Evolutionary conservation across 2,797 vertebrate species (phyloP), one percentile per base, ranked within the genome.

Genomic region (Urosaurus nigricauda): DNA sequence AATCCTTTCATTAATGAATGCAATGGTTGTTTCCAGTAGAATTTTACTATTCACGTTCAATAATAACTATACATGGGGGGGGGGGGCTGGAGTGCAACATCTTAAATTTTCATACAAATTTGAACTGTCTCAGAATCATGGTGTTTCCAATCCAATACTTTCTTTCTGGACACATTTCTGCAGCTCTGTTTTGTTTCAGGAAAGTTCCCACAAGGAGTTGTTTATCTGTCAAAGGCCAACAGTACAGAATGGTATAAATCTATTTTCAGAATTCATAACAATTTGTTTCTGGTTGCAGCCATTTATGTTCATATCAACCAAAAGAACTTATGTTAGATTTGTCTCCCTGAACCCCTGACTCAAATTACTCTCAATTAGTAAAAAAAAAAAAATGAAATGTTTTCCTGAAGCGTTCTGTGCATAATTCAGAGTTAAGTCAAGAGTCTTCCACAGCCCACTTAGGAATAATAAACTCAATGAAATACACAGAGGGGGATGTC

Each of bases 341-440:
- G 90, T 78, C 26, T 87, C 87, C 89, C 53, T 47, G 88, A 88
- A 90, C 58, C 86, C 35, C 43, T 78, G 51, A 88, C 91, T 83
- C 40, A 80, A 21, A 88, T 93, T 5, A 0, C 86, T 91, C 60
- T 21, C 84, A 92, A 84, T 37, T 82, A 88, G 68, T 81, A 89
- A 12, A 91, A 90, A 89, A 83, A 85, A 7, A 90, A 92, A 88
- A 80, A 51, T 51, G 79, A 80, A 0, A 0, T 1, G 17, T 0
- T 90, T 94, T 92, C 89, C 88, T 88, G 84, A 92, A 73, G 83
- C 84, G 94, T 95, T 93, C 88, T 90, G 77, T 19, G 86, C 91
- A 86, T 84, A 93, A 92, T 90, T 92, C 84, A 79, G 58, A 93
- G 77, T 70, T 90, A 88, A 87, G 51, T 71, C 68, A 2, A 1